A percentile compares a stretch with the other conserved stretches of the same genome.
Conservation (phyloP, 2,888 invertebrate species). For the Peribatodes rhomboidaria region DNA sequence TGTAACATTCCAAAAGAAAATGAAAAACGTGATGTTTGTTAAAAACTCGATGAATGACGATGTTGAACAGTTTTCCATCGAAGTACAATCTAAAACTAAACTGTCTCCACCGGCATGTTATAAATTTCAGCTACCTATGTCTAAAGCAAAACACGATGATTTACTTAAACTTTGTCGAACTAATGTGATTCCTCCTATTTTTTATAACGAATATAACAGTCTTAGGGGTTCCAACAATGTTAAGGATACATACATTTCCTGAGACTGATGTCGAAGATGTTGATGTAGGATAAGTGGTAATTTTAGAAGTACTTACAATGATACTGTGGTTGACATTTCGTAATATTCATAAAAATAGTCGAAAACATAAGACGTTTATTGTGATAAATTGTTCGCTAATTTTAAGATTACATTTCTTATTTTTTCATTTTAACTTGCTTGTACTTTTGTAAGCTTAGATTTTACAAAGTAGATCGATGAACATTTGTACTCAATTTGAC, state of each 20-base stretch:
- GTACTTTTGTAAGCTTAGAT: constrained; percentile 3
- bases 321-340: constrained; percentile 1
- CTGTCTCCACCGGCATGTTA: too few species aligned
- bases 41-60: constrained; percentile 2
- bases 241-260: neutral
- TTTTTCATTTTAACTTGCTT: neutral
- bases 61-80: neutral
- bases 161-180: constrained; percentile 2
- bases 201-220: neutral
- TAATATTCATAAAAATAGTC: constrained; percentile 5
- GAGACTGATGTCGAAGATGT: neutral
- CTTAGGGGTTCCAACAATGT: neutral
- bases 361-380: neutral
- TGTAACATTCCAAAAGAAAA: neutral
- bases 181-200: neutral
- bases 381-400: constrained; percentile 1
- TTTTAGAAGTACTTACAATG: constrained; percentile 1
- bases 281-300: neutral
- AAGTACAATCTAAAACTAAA: too few species aligned
- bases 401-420: neutral
- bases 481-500: neutral
- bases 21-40: neutral
- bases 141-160: constrained; percentile 4
- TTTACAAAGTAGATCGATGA: constrained; percentile 3
- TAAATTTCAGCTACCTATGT: neutral